Evolutionary conservation across 2,888 invertebrate species (phyloP).

Genomic region (Orchesellides sinensis): DNA sequence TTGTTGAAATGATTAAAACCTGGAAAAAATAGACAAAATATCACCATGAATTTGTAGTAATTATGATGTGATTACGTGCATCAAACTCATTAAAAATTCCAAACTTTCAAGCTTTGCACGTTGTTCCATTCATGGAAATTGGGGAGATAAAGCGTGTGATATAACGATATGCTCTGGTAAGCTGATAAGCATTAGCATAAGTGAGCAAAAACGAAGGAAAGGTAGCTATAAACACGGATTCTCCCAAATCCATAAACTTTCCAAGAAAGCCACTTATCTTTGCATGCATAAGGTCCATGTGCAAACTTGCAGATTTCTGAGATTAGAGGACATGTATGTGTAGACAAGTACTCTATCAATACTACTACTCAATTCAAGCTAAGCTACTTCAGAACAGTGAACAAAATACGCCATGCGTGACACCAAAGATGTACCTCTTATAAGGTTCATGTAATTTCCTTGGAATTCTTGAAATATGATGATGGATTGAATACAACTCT

Average conservation of each 20-base stretch:
- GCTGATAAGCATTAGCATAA: no score
- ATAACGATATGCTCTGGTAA: slow-evolving; percentile 46
- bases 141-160: slow-evolving; percentile 7
- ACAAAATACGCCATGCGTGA: slow-evolving; percentile 2
- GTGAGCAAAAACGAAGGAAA: slow-evolving; percentile 16
- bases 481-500: no score
- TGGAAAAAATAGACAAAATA: slow-evolving; percentile 47
- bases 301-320: neutral
- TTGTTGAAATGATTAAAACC: slow-evolving; percentile 60
- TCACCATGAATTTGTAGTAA: slow-evolving; percentile 48
- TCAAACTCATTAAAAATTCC: slow-evolving; percentile 53
- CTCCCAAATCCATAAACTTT: slow-evolving; percentile 35
- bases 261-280: slow-evolving; percentile 32
- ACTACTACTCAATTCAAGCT: neutral
- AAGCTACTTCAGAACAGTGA: neutral
- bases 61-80: slow-evolving; percentile 50
- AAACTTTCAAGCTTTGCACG: neutral
- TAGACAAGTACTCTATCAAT: neutral
- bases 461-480: no score
- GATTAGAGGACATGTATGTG: neutral
- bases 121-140: slow-evolving; percentile 51
- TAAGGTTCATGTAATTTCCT: no score
- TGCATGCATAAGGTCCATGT: neutral
- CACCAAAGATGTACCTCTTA: neutral
- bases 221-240: slow-evolving; percentile 51